phyloP scores from a whole-genome alignment of 2,113 vertebrate genomes.

The Rousettus leschenaultii region DNA sequence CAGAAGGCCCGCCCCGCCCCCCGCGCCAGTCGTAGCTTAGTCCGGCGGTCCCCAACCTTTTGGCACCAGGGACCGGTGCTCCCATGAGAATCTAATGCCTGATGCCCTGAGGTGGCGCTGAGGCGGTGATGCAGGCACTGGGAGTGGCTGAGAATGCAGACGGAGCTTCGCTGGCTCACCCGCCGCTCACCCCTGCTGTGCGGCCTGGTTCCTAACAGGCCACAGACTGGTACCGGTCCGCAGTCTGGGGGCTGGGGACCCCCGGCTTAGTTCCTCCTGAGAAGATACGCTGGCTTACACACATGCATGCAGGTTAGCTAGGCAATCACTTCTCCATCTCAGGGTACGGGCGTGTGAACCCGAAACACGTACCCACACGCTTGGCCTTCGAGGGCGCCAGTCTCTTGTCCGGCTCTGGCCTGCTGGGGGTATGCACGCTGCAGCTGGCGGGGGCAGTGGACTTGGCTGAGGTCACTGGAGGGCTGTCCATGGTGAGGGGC shows the following conservation, averaged over 20 bases:
- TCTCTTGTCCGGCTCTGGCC: constrained; percentile 67
- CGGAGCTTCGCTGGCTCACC: too few relatives aligned
- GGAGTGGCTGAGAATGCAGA: too few relatives aligned
- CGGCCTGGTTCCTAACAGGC: too few relatives aligned
- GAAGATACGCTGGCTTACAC: background rate
- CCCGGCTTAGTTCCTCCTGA: background rate
- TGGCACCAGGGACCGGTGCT: too few relatives aligned
- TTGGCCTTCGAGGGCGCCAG: constrained; percentile 69
- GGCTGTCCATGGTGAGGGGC: background rate
- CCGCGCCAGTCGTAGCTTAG: background rate
- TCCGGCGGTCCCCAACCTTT: too few relatives aligned
- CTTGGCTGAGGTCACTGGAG: constrained; percentile 12
- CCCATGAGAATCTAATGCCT: too few relatives aligned
- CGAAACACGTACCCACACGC: constrained; percentile 76
- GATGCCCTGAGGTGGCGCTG: too few relatives aligned
- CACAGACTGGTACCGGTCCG: too few relatives aligned
- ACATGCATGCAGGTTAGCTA: fast-evolving
- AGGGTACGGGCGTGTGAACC: fast-evolving
- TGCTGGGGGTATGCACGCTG: background rate
- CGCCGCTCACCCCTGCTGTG: too few relatives aligned
- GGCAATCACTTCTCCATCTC: background rate
- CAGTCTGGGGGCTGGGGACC: too few relatives aligned
- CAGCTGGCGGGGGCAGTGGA: background rate
- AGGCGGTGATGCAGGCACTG: too few relatives aligned
- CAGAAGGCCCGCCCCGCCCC: too few relatives aligned